phyloP scores from a whole-genome alignment of 2,797 vertebrate species.

The Pseudochirops cupreus region DNA sequence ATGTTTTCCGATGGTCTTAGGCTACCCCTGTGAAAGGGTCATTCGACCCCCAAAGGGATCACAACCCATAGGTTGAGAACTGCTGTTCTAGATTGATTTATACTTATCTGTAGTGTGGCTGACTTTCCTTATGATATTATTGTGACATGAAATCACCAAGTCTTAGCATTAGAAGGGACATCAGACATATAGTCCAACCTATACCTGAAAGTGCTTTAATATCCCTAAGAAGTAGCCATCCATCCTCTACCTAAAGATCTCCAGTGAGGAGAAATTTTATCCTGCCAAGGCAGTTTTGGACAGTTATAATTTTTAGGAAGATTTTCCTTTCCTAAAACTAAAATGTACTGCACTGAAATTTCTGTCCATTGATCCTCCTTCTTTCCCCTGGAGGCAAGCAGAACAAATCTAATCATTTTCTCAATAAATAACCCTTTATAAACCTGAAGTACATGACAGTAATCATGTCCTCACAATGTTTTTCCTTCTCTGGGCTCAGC shows the following conservation, averaged over 20 bases:
- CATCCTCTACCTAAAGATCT: not conserved
- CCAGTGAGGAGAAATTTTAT: not conserved
- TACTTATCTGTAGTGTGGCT: constrained; percentile 53
- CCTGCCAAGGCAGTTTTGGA: not conserved
- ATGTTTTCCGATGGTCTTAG: too few relatives aligned
- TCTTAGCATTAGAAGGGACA: too few relatives aligned
- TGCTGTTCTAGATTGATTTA: constrained; percentile 1
- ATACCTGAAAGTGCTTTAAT: not conserved
- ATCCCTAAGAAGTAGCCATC: not conserved
- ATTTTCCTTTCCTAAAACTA: not conserved
- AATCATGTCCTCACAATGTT: not conserved
- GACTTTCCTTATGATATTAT: not conserved
- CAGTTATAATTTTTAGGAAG: not conserved
- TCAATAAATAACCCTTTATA: not conserved
- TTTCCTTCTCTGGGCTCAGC: not conserved
- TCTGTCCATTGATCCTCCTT: constrained; percentile 59
- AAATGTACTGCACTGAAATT: constrained; percentile 56
- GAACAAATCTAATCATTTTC: not conserved
- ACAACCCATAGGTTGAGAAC: too few relatives aligned
- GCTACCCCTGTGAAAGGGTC: too few relatives aligned
- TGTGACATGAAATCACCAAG: not conserved
- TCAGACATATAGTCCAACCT: not conserved
- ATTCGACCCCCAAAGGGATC: too few relatives aligned
- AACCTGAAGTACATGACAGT: not conserved
- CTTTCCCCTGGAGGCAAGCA: not conserved